Conservation (phyloP, 2,888 invertebrate species). For the Macrophya alboannulata region DNA sequence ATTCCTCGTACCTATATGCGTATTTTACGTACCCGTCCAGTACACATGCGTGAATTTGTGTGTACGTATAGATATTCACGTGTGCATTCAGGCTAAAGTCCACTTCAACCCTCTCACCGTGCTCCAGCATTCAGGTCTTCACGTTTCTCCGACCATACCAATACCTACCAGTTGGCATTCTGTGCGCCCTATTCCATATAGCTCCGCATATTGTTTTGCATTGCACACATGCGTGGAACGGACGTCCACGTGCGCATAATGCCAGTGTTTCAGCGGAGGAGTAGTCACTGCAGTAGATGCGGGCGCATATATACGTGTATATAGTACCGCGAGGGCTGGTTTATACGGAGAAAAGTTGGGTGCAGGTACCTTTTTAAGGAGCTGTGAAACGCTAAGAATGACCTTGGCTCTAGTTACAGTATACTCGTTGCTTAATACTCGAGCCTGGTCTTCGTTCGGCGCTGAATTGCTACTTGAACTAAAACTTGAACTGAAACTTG, state of each 20-base stretch:
- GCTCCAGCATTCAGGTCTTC: constrained; percentile 19
- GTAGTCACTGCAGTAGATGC: not conserved
- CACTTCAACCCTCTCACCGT: not conserved
- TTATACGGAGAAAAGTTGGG: constrained; percentile 17
- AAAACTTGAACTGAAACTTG: constrained; percentile 20
- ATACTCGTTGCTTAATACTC: not conserved
- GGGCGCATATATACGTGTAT: not conserved
- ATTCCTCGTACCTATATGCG: not conserved
- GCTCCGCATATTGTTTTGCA: constrained; percentile 11
- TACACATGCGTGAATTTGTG: not conserved
- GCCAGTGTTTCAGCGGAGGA: not conserved
- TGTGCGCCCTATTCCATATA: not conserved
- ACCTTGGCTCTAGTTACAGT: constrained; percentile 39
- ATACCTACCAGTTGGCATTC: constrained; percentile 14
- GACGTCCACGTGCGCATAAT: not conserved
- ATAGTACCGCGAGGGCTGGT: not conserved
- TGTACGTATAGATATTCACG: not conserved
- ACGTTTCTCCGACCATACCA: not conserved
- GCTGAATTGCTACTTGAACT: constrained; percentile 41
- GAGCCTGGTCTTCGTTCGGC: constrained; percentile 9
- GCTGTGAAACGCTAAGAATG: constrained; percentile 21
- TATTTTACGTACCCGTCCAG: not conserved
- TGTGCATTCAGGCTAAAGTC: not conserved
- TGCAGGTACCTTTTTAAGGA: constrained; percentile 5
- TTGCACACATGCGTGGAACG: not conserved